Base-by-base conservation (phyloP, 1,140 invertebrate genomes). In the Daktulosphaira vitifoliae region DNA sequence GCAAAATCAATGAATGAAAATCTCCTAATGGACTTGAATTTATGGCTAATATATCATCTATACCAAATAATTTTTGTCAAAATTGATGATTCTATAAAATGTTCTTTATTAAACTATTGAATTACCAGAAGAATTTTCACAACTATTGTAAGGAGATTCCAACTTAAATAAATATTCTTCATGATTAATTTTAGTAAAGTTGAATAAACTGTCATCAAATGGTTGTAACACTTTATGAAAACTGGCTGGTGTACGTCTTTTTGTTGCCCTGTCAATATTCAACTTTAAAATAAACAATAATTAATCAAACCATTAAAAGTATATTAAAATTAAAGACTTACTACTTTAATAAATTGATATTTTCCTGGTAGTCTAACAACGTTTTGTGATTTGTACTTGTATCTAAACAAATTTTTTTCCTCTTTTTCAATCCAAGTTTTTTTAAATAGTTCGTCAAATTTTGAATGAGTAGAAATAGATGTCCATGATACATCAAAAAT, bases 11-110 rank as follows among this genome's bases (percentile, higher is more conserved):
- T 67, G 79, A 80, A 73, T 89, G 84, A 38, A 82, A 79, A 67
- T 74, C 78, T 68, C 83, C 82, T 68, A 88, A 76, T 2, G 87
- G 87, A 71, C 86, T 88, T 3, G 82, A 79, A 78, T 89, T 89
- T 29, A 85, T 79, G 26, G 66, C 66, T 8, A 71, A 65, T 8
- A 49, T 33, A 59, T 69, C 62, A 48, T 66, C 49, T 44, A 13
- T 20, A 22, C n/a, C 49, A 56, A 56, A 42, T 37, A 7, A 37
- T 7, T 13, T 37, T 7, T 13, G 5, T 13, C 13, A 37, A 37
- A 7, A 37, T 37, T 37, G 22, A 8, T 2, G 9, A 51, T 22
- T 26, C 3, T 3, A 18, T 33, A 33, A 11, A 11, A 50, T 33
- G n/a, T 1, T 8, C 8, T 51, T 16, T 18, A 8, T 51, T 1